Percentiles rank a stretch among this genome's conserved stretches.
Conservation (phyloP, 1,140 invertebrate species). For the Ips typographus region DNA sequence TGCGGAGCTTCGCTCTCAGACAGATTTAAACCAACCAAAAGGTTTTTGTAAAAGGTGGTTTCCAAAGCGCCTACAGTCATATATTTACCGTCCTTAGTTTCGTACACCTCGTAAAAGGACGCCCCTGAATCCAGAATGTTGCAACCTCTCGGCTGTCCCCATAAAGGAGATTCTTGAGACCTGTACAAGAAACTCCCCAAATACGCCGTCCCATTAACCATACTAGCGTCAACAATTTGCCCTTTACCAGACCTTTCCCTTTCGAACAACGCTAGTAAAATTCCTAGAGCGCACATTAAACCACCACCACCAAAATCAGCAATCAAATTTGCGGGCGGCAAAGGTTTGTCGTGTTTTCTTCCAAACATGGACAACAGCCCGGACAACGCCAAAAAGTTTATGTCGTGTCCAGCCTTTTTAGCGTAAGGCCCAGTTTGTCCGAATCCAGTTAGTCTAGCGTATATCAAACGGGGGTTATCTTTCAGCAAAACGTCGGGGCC, state of each 20-base stretch:
- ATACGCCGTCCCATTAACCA: constrained; percentile 92
- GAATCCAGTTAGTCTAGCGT: constrained; percentile 90
- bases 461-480: constrained; percentile 84
- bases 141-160: constrained; percentile 68
- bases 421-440: constrained; percentile 81
- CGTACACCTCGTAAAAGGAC: constrained; percentile 91
- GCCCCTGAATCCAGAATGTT: constrained; percentile 84
- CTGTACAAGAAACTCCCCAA: constrained; percentile 81
- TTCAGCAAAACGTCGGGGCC: constrained; percentile 75
- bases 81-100: constrained; percentile 90
- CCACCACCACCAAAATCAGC: constrained; percentile 97
- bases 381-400: constrained; percentile 93
- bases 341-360: constrained; percentile 68
- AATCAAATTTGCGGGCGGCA: constrained; percentile 83
- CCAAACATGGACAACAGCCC: constrained; percentile 86
- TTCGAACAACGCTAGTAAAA: constrained; percentile 84
- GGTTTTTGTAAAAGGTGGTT: constrained; percentile 81
- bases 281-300: constrained; percentile 84
- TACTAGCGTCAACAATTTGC: constrained; percentile 83
- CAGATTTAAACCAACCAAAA: constrained; percentile 72
- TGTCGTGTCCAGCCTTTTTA: constrained; percentile 92
- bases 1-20: constrained; percentile 64
- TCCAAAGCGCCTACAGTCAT: constrained; percentile 95
- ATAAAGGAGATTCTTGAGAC: constrained; percentile 61
- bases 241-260: constrained; percentile 73